Evolutionary conservation across 1,140 invertebrate genomes (phyloP), one percentile per base, ranked within the genome.

Genomic region (Spodoptera litura): DNA sequence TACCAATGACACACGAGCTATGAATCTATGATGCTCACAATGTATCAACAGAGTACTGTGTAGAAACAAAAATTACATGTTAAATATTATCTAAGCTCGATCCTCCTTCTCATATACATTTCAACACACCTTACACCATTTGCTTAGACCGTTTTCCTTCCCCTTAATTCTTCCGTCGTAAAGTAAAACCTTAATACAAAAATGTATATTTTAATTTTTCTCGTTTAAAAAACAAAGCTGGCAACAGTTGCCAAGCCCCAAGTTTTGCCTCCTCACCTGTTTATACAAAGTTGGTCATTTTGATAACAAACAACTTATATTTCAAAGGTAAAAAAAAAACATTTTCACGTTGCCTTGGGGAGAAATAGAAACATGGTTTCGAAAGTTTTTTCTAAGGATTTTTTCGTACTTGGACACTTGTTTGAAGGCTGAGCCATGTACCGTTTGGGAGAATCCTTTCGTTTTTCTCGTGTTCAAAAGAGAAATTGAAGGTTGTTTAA

Each of bases 261-360:
- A 56, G 13, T 59, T 72, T 72, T 20, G 31, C 15, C 38, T 27
- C 38, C n/a, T 12, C 1, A 13, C n/a, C 25, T 71, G 52, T 44
- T 68, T 52, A 20, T 52, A 4, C 53, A 4, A 44, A 72, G 35
- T 72, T 72, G 70, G 70, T 44, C n/a, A 58, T 72, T 72, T 35
- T 70, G 27, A 55, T 58, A 55, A 55, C 70, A 72, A 58, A 71
- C 64, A 56, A 71, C 8, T 71, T 71, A 10, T 70, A 51, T 70
- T 70, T 70, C 4, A 3, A 53, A 13, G 13, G 15, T 15, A 12
- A 5, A 11, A 20, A 20, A 31, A 0, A 25, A 59, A 35, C 5
- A 35, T 51, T 56, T 38, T 15, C 70, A 59, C 35, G 35, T 72
- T 52, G 44, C 70, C 35, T 35, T 2, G 3, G 13, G 25, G 61